Evolutionary conservation across 1,140 invertebrate genomes (phyloP), one percentile per base, ranked within the genome.

Genomic region (Globodera rostochiensis): DNA sequence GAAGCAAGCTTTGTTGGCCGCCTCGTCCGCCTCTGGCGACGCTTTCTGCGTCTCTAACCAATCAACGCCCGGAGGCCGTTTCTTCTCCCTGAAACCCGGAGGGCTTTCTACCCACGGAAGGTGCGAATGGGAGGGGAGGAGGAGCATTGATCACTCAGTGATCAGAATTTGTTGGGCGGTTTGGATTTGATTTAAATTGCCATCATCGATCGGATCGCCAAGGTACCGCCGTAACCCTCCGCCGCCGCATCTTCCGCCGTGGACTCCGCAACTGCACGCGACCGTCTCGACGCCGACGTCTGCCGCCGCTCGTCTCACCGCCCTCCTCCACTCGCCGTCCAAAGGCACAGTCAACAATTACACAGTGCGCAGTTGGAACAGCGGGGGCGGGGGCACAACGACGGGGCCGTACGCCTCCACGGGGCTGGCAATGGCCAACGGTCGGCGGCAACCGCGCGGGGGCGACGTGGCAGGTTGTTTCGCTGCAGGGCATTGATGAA

Each of bases 1-100:
- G 36, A 79, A 84, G 67, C 57, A 73, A n/a, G 67, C 83, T 7
- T 75, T 84, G 84, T 45, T 86, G 80, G 50, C 67, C 60, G 81
- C 64, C 67, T 78, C 64, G 57, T 57, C 50, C 13, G 49, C 25
- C 25, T 79, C 45, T 64, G 57, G 13, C 57, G 57, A 64, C 13
- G 15, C 57, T 64, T 64, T 64, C 19, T 64, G 57, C 19, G 5
- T 64, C 15, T 64, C 57, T 6, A 64, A 64, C 19, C 57, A 64
- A 3, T 80, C 79, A 21, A 45, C 69, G 69, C 69, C 69, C 11
- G 69, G 69, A 1, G 69, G 69, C 69, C 69, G 69, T 21, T 71
- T 71, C 25, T 71, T 71, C 69, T 71, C 69, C 9, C 25, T 71
- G 36, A 71, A 71, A 47, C 69, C 69, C 9, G 69, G 69, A 4